Conservation (phyloP, 2,113 vertebrate species). For the Seriola aureovittata region DNA sequence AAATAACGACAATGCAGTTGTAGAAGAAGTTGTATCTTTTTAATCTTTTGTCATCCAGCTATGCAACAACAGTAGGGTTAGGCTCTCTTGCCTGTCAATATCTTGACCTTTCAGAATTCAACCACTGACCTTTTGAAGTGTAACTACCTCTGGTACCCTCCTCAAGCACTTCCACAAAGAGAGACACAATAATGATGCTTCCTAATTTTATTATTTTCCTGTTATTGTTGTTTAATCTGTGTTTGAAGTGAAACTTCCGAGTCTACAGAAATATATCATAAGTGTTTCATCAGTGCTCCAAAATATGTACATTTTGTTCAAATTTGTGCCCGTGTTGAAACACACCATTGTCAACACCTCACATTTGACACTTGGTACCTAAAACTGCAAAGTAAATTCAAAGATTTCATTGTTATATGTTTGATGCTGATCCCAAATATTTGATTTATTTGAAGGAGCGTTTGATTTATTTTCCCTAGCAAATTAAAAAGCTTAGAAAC, state of each 20-base stretch:
- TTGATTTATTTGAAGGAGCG: conserved; percentile 15
- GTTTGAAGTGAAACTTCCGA: conserved; percentile 4
- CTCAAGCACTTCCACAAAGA: conserved; percentile 26
- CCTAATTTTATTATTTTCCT: not conserved
- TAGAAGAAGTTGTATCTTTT: conserved; percentile 6
- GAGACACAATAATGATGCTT: conserved; percentile 19
- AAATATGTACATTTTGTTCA: conserved; percentile 1
- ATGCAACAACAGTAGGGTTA: conserved; percentile 37
- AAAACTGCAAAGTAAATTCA: conserved; percentile 2
- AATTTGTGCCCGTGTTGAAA: not conserved
- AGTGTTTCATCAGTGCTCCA: not conserved
- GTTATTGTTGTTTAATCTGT: conserved; percentile 20
- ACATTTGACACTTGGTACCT: not conserved
- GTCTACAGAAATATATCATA: not conserved
- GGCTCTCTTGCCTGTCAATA: not conserved
- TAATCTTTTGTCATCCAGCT: conserved; percentile 23
- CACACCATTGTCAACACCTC: not conserved
- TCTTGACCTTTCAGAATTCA: conserved; percentile 48
- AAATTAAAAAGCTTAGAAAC: not conserved
- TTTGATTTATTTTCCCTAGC: not conserved
- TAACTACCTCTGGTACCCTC: conserved; percentile 17
- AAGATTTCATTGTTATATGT: conserved; percentile 10
- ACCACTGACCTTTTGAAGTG: conserved; percentile 8
- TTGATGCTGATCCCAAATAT: conserved; percentile 16
- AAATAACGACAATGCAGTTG: not conserved